Conservation (phyloP, 2,113 vertebrate species). For the Cyanocitta stelleri region DNA sequence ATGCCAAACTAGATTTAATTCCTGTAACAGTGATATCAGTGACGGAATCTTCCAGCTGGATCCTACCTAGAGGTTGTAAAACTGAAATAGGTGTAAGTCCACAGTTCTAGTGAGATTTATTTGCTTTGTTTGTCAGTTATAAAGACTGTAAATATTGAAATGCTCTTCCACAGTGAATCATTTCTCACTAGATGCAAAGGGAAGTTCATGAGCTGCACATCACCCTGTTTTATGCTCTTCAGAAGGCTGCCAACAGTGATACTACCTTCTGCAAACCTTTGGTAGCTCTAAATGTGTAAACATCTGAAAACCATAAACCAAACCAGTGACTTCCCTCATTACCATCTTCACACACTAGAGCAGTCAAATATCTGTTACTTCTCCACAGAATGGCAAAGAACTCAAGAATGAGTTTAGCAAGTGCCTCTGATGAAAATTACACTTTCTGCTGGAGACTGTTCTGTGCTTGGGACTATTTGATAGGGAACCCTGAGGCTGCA, state of each 20-base stretch:
- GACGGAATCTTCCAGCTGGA: neutral
- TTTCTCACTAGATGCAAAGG: neutral
- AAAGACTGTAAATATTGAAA: neutral
- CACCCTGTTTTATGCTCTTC: neutral
- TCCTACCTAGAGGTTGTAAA: neutral
- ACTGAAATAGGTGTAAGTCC: neutral
- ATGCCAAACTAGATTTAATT: neutral
- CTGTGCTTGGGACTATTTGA: constrained; percentile 98
- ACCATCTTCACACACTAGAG: neutral
- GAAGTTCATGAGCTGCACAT: neutral
- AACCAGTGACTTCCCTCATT: neutral
- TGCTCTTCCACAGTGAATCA: neutral
- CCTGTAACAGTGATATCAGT: neutral
- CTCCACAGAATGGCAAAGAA: constrained; percentile 93
- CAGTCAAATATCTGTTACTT: neutral
- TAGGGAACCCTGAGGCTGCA: constrained; percentile 93
- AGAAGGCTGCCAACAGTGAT: neutral
- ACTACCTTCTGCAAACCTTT: neutral
- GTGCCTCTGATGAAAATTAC: constrained; percentile 92
- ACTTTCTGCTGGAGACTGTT: constrained; percentile 97
- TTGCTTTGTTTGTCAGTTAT: neutral
- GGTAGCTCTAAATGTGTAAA: neutral
- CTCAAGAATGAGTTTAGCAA: constrained; percentile 90
- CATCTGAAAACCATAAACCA: neutral
- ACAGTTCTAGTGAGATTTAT: neutral